phyloP scores from a whole-genome alignment of 2,888 invertebrate species.

The Napeogenes inachia region DNA sequence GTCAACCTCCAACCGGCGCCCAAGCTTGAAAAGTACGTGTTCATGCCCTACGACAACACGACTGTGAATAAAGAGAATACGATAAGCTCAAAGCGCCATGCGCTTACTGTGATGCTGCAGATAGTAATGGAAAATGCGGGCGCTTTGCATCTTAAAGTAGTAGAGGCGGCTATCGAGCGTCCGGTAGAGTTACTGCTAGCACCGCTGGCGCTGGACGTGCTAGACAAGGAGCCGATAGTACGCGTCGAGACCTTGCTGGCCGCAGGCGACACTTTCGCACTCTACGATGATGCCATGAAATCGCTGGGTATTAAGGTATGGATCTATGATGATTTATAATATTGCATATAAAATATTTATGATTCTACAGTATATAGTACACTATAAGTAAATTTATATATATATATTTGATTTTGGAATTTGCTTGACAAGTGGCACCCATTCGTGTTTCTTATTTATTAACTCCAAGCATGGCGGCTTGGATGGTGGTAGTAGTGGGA shows the following conservation, averaged over 20 bases:
- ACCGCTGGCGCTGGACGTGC: slow-evolving; percentile 77
- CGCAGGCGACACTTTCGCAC: slow-evolving; percentile 67
- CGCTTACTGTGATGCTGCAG: slow-evolving; percentile 84
- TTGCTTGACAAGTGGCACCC: too few relatives aligned
- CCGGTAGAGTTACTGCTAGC: slow-evolving; percentile 82
- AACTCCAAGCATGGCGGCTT: too few relatives aligned
- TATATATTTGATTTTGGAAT: too few relatives aligned
- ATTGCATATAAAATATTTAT: background rate
- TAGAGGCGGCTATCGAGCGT: slow-evolving; percentile 81
- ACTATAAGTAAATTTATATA: too few relatives aligned
- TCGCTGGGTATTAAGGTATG: slow-evolving; percentile 80
- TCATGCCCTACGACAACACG: slow-evolving; percentile 84
- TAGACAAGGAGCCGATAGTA: slow-evolving; percentile 85
- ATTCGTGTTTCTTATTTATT: too few relatives aligned
- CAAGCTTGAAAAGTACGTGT: slow-evolving; percentile 89
- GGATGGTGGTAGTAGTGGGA: too few relatives aligned
- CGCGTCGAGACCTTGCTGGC: slow-evolving; percentile 76
- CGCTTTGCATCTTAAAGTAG: slow-evolving; percentile 83
- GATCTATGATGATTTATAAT: background rate
- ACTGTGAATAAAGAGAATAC: slow-evolving; percentile 72
- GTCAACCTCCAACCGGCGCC: slow-evolving; percentile 87
- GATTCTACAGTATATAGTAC: background rate
- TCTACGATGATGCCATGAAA: slow-evolving; percentile 74
- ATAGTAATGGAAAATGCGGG: slow-evolving; percentile 86
- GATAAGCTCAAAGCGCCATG: slow-evolving; percentile 79